Evolutionary conservation across 1,140 invertebrate genomes (phyloP).

Genomic region (Drosophila simulans): DNA sequence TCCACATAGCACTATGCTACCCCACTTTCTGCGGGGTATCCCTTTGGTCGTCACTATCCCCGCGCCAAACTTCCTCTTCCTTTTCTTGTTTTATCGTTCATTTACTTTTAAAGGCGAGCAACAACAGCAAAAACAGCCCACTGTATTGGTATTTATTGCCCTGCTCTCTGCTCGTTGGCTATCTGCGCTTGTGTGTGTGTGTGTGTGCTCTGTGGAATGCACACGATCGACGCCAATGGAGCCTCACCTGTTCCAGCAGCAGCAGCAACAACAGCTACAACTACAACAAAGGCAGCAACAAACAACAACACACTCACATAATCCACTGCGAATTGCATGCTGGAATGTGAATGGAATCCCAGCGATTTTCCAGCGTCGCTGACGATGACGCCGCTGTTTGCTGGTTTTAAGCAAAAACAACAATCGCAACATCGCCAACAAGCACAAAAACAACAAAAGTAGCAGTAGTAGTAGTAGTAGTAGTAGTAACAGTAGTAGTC

Average conservation of each 20-base stretch:
- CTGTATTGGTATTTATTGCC: slow-evolving; percentile 67
- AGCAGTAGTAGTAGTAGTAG: slow-evolving; percentile 2
- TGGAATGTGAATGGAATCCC: slow-evolving; percentile 84
- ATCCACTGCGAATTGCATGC: slow-evolving; percentile 84
- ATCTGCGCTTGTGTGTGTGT: slow-evolving; percentile 34
- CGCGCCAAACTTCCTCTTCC: slow-evolving; percentile 36
- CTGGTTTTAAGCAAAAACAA: slow-evolving; percentile 20
- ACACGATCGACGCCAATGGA: slow-evolving; percentile 68
- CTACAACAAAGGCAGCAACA: slow-evolving; percentile 33
- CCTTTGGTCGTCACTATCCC: background rate
- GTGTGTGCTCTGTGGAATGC: slow-evolving; percentile 69
- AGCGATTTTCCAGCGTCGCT: slow-evolving; percentile 82
- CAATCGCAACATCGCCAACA: slow-evolving; percentile 12
- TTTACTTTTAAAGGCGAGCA: slow-evolving; percentile 76
- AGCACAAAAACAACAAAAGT: slow-evolving; percentile 16
- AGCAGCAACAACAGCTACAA: slow-evolving; percentile 22
- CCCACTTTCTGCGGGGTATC: slow-evolving; percentile 20
- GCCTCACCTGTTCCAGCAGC: slow-evolving; percentile 71
- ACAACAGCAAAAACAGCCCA: slow-evolving; percentile 36
- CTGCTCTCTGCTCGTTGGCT: slow-evolving; percentile 48
- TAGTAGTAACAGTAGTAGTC: slow-evolving; percentile 9
- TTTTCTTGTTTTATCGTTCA: slow-evolving; percentile 77
- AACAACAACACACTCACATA: slow-evolving; percentile 42
- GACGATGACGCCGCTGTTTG: slow-evolving; percentile 73
- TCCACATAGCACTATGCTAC: background rate